phyloP scores from a whole-genome alignment of 2,797 vertebrate species.

The Meriones psammophilus region DNA sequence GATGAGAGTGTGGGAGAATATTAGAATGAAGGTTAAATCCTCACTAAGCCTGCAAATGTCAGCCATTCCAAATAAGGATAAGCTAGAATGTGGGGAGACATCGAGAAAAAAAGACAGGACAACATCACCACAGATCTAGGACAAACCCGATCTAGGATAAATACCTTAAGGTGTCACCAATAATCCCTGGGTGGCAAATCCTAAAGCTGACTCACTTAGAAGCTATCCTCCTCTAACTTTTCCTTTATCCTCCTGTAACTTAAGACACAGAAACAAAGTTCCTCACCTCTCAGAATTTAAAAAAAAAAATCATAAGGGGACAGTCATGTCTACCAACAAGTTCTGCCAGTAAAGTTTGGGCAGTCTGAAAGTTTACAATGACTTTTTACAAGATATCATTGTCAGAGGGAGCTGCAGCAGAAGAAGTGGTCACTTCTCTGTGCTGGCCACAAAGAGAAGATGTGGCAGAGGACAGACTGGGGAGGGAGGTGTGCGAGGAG shows the following conservation, averaged over 20 bases:
- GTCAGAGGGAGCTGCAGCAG: accelerated
- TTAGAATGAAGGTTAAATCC: neutral
- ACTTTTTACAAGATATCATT: neutral
- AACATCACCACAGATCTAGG: neutral
- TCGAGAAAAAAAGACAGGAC: neutral
- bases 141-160: neutral
- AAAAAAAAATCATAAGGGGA: neutral
- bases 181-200: neutral
- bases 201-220: neutral
- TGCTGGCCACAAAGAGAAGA: neutral
- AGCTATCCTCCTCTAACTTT: neutral
- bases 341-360: too few species aligned
- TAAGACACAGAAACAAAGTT: neutral
- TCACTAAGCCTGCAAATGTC: neutral
- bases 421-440: neutral
- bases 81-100: neutral
- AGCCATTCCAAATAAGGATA: neutral
- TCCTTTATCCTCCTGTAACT: neutral
- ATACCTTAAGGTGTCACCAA: neutral
- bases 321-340: neutral
- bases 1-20: neutral
- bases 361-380: neutral
- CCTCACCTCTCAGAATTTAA: neutral
- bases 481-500: too few species aligned
- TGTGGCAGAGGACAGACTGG: neutral